Percentiles rank a stretch among this genome's conserved stretches.
phyloP scores from a whole-genome alignment of 2,113 vertebrate species.

The Formicarius rufipectus region DNA sequence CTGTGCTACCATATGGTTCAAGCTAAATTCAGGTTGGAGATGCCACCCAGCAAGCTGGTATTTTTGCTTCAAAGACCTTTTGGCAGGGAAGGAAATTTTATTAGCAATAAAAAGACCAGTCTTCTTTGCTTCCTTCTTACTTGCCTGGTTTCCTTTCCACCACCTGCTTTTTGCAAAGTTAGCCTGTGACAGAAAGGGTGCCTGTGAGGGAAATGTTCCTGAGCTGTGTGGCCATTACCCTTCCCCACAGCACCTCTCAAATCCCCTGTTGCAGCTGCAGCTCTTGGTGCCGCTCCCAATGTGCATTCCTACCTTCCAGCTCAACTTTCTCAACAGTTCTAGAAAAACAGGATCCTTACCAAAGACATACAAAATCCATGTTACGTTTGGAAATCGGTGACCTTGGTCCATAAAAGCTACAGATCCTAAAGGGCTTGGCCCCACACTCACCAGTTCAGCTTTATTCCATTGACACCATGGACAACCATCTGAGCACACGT shows the following conservation, averaged over 20 bases:
- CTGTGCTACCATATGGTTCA: conserved; percentile 38
- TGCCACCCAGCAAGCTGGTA: conserved; percentile 56
- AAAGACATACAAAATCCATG: not conserved
- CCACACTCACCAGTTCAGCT: not conserved
- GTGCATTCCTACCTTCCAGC: not conserved
- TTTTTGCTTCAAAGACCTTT: conserved; percentile 58
- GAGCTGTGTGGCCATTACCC: not conserved
- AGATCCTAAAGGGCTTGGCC: not conserved
- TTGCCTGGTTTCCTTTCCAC: not conserved
- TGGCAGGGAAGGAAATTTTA: conserved; percentile 31
- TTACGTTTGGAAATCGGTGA: not conserved
- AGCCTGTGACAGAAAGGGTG: not conserved
- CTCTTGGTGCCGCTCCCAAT: not conserved
- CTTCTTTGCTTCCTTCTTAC: not conserved
- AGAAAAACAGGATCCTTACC: not conserved
- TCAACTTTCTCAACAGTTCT: not conserved
- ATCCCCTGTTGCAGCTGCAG: not conserved
- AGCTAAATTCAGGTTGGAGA: conserved; percentile 51
- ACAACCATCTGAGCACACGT: fast-evolving
- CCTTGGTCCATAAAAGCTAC: not conserved
- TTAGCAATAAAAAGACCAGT: conserved; percentile 34
- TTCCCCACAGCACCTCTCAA: fast-evolving
- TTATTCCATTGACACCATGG: not conserved
- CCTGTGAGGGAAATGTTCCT: not conserved
- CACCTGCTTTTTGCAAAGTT: not conserved